Percentiles rank a stretch among this genome's conserved stretches.
Conservation (phyloP, 2,113 vertebrate genomes). For the Crotalus tigris region DNA sequence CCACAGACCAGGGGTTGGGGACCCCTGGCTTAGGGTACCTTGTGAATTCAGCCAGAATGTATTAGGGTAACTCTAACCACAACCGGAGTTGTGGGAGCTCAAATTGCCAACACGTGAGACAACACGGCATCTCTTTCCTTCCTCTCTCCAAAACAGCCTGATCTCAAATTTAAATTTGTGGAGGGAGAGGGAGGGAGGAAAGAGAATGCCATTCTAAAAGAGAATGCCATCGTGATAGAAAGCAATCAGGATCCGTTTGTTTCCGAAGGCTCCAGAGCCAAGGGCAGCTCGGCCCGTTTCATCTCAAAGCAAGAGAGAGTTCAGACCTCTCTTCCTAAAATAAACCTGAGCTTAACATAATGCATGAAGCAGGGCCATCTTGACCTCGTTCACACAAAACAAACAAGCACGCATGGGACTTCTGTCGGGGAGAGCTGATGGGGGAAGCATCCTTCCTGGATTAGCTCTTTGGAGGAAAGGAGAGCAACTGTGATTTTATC, state of each 20-base stretch:
- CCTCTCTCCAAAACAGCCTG: neutral
- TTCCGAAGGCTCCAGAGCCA: neutral
- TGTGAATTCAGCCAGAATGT: neutral
- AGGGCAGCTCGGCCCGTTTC: neutral
- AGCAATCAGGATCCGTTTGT: neutral
- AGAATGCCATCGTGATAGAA: neutral
- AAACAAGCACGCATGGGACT: neutral
- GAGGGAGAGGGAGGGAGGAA: accelerated
- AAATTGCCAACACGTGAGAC: neutral
- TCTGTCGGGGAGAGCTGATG: neutral
- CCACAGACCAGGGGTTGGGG: too few species aligned
- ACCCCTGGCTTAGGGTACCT: neutral
- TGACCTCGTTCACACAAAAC: neutral
- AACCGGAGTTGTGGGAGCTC: neutral
- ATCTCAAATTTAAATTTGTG: neutral
- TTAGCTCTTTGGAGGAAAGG: neutral
- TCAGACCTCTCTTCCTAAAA: neutral
- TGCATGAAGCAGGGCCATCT: neutral
- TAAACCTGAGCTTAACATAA: neutral
- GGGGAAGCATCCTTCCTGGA: too few species aligned
- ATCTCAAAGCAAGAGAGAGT: neutral
- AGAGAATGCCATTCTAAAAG: neutral
- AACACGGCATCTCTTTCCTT: neutral
- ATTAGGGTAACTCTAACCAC: neutral
- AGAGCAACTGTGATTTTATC: neutral